These are phyloP conservation scores for Alviniconcha marisindica DNA, from an alignment of 1,140 invertebrate species.

Conservation along the genomic window DNA sequence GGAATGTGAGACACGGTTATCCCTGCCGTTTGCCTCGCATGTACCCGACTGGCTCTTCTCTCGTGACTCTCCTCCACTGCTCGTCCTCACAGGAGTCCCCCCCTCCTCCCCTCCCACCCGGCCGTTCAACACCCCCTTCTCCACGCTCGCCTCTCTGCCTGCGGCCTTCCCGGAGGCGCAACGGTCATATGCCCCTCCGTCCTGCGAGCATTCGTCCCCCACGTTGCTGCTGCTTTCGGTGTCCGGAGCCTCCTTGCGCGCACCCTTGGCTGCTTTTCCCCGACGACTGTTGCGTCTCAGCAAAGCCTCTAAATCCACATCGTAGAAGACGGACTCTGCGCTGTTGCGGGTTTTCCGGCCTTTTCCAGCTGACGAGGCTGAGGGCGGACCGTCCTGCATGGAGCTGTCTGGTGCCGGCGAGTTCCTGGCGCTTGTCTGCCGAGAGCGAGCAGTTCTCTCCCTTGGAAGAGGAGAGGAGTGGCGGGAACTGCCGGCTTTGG, in stretches of 20 bases:
- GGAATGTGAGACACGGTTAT: not conserved
- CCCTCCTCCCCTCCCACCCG: not conserved
- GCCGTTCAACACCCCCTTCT: not conserved
- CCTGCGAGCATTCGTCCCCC: slow-evolving; percentile 18
- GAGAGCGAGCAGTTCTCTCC: not conserved
- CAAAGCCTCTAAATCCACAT: not conserved
- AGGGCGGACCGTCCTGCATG: not conserved
- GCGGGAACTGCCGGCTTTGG: slow-evolving; percentile 9
- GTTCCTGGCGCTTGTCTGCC: not conserved
- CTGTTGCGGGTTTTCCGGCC: slow-evolving; percentile 19
- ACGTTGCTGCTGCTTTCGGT: slow-evolving; percentile 13
- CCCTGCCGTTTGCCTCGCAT: not conserved
- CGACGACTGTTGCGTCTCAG: not conserved
- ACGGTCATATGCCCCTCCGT: not conserved
- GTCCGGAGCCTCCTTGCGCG: not conserved
- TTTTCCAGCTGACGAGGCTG: not conserved
- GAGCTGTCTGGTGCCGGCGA: not conserved
- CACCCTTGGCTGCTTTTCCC: not conserved
- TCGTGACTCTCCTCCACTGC: not conserved
- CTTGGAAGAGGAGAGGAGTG: slow-evolving; percentile 4
- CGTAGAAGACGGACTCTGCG: not conserved
- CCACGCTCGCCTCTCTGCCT: not conserved
- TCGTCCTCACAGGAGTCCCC: not conserved
- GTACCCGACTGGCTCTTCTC: not conserved
- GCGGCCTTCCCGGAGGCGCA: not conserved